phyloP scores from a whole-genome alignment of 1,140 invertebrate species.

The Drosophila subobscura region DNA sequence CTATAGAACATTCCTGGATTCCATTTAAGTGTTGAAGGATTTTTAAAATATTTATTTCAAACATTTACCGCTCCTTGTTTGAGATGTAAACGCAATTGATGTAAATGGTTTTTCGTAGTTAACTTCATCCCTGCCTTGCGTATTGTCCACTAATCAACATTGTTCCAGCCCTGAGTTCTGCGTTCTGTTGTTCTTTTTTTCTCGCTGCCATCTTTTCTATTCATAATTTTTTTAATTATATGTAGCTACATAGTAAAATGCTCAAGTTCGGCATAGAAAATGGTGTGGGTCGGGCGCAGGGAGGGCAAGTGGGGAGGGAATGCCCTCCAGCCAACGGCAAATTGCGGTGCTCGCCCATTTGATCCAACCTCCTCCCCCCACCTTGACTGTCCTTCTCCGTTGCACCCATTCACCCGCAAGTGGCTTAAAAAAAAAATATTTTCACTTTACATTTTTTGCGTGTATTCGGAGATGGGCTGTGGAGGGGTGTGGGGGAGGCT shows the following conservation, averaged over 20 bases:
- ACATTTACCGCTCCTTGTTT: background rate
- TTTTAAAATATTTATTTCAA: background rate
- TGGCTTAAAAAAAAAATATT: conserved; percentile 65
- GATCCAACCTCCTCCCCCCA: conserved; percentile 8
- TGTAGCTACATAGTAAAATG: conserved; percentile 60
- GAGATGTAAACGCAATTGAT: too few relatives aligned
- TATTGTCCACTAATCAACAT: background rate
- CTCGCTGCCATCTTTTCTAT: conserved; percentile 21
- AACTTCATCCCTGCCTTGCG: too few relatives aligned
- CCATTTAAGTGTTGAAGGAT: background rate
- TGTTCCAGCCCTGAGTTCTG: conserved; percentile 24
- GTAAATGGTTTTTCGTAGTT: too few relatives aligned
- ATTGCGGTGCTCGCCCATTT: conserved; percentile 28
- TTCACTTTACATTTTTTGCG: conserved; percentile 79
- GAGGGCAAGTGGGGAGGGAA: conserved; percentile 6
- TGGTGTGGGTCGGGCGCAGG: background rate
- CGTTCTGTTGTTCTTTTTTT: conserved; percentile 21
- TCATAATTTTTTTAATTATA: conserved; percentile 65
- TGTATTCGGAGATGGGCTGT: conserved; percentile 57
- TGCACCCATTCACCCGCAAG: conserved; percentile 27
- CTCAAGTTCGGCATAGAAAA: conserved; percentile 62
- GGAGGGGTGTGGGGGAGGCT: background rate
- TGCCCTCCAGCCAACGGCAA: conserved; percentile 31
- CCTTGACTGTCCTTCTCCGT: conserved; percentile 8
- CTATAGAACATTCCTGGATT: too few relatives aligned